These are phyloP conservation scores for Tenthredo mesomela DNA, from an alignment of 2,888 invertebrate genomes.

Conservation along the genomic window DNA sequence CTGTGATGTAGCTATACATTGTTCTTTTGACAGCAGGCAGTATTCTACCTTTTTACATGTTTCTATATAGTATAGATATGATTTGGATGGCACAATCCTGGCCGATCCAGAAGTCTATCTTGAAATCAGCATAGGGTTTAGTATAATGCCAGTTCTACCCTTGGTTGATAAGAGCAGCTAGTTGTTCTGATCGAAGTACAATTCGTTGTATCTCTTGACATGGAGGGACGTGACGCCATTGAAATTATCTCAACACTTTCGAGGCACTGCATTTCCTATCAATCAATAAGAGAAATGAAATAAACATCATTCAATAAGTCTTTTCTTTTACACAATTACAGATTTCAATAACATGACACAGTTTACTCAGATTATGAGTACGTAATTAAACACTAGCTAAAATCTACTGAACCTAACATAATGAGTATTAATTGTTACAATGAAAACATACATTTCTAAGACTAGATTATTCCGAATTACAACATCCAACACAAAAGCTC, in stretches of 20 bases:
- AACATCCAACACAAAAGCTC: not conserved
- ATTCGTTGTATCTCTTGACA: conserved; percentile 31
- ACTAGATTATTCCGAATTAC: not conserved
- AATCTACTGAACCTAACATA: not conserved
- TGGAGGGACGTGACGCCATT: conserved; percentile 26
- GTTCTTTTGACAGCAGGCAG: not conserved
- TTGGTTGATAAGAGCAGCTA: conserved; percentile 38
- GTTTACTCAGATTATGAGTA: not conserved
- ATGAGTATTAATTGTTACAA: not conserved
- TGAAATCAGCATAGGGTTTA: not conserved
- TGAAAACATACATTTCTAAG: not conserved
- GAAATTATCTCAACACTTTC: conserved; percentile 44
- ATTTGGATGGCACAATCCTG: not conserved
- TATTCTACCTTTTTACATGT: not conserved
- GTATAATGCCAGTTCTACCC: not conserved
- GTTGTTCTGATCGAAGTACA: conserved; percentile 34
- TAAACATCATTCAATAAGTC: not conserved
- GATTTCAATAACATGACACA: not conserved
- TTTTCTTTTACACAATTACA: not conserved
- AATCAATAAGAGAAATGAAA: not conserved
- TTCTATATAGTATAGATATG: not conserved
- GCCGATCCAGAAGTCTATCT: not conserved
- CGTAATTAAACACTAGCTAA: not conserved
- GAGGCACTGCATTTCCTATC: conserved; percentile 44
- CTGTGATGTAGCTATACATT: not conserved